Evolutionary conservation across 1,140 invertebrate genomes (phyloP), one percentile per base, ranked within the genome.

Genomic region (Heliothis virescens): DNA sequence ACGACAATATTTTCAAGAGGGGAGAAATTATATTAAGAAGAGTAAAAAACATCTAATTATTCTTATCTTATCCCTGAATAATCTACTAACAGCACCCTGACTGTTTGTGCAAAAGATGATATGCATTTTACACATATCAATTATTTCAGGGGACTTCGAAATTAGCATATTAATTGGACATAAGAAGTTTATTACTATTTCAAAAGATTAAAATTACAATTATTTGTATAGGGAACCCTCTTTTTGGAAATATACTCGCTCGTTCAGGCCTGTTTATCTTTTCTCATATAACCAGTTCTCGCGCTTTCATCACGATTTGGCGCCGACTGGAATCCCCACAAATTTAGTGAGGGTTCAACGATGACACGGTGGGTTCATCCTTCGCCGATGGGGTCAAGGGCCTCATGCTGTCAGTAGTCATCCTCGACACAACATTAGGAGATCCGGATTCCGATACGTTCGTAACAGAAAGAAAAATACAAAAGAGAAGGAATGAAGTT

Each of bases 381-480:
- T 63, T 9, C 26, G 16, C 4, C 5, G 18, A 21, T 13, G 4
- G 13, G 65, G 65, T 69, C 65, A 53, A 69, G 47, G 48, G 65
- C 65, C 65, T 63, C 16, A 69, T 5, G 18, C n/a, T 69, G 65
- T 12, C 12, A 69, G 65, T 12, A 69, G 18, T 69, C 29, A 69
- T 53, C 41, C 48, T 53, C 67, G 48, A 63, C 34, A 63, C 34
- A 63, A 15, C 21, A 10, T 62, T 26, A 48, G 48, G n/a, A 71
- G 47, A 71, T 48, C 11, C 63, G 34, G 48, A 67, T 21, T 48
- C 41, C n/a, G 16, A 48, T 67, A 67, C 5, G 16, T 18, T 16
- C 11, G 34, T 57, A 53, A 53, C 13, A 7, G 52, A 16, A 16
- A 16, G 1, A 2, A 53, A 41, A 41, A 41, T 41, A 9, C 34